Conservation (phyloP, 2,113 vertebrate species). For the Porphyrio hochstetteri region DNA sequence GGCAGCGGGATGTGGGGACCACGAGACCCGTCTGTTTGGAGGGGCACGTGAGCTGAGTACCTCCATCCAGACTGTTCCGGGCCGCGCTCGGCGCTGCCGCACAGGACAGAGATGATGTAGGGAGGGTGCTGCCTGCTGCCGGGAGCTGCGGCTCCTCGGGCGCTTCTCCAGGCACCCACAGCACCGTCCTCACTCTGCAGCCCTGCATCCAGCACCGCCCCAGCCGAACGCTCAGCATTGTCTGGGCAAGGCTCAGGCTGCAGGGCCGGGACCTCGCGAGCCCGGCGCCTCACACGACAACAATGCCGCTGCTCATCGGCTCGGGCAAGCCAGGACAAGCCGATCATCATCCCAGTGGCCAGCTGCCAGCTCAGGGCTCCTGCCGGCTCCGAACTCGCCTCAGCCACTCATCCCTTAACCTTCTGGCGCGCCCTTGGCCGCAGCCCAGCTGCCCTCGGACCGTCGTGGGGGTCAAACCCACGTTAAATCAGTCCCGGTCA, state of each 20-base stretch:
- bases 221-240: not conserved
- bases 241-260: fast-evolving
- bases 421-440: fast-evolving
- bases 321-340: not conserved
- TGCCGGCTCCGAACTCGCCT: no score
- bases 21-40: not conserved
- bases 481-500: not conserved
- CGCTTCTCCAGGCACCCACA: fast-evolving
- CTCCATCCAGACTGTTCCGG: not conserved
- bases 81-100: not conserved
- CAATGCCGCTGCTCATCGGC: no score
- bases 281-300: not conserved
- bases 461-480: fast-evolving
- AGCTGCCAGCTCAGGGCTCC: not conserved
- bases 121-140: fast-evolving
- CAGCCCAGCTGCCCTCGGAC: not conserved
- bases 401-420: not conserved
- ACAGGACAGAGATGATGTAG: not conserved
- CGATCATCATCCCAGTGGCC: fast-evolving
- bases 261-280: not conserved
- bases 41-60: not conserved
- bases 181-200: not conserved
- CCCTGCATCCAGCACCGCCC: fast-evolving
- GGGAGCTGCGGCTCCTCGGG: not conserved
- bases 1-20: not conserved